Conservation (phyloP, 2,888 invertebrate species). For the Mythimna lalbum region DNA sequence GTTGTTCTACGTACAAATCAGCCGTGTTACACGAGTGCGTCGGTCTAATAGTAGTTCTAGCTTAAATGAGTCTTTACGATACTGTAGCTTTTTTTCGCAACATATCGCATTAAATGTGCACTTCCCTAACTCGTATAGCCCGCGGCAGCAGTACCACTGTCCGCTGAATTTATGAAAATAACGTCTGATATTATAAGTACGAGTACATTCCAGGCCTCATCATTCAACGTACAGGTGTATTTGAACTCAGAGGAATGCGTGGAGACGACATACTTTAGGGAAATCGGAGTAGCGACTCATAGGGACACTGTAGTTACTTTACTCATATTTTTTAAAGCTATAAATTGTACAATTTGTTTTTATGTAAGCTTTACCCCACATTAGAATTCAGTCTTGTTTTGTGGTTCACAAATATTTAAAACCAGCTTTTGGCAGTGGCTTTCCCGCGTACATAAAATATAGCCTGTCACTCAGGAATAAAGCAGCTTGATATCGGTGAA, state of each 20-base stretch:
- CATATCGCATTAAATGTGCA: conserved; percentile 43
- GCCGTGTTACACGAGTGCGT: no score
- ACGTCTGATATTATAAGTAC: conserved; percentile 72
- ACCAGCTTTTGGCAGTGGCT: no score
- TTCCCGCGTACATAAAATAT: no score
- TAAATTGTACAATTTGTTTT: no score
- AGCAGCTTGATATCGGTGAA: no score
- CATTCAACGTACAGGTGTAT: conserved; percentile 58
- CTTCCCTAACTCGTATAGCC: conserved; percentile 48
- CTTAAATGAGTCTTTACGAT: no score
- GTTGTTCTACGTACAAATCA: no score
- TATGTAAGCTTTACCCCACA: no score
- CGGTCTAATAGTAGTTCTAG: no score
- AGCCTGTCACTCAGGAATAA: no score
- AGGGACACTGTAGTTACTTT: neutral
- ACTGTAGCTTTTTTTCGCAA: neutral
- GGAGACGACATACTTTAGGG: conserved; percentile 16
- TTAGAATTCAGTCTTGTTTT: no score
- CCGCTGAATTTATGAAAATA: conserved; percentile 80
- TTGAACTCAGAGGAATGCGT: conserved; percentile 21
- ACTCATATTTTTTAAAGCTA: neutral
- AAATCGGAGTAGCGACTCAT: neutral
- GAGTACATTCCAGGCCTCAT: conserved; percentile 57
- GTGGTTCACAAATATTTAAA: no score
- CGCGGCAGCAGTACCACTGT: conserved; percentile 71